Percentiles rank a stretch among this genome's conserved stretches.
phyloP scores from a whole-genome alignment of 35 echinoderm and acorn worm genomes.

The Apostichopus parvimensis region DNA sequence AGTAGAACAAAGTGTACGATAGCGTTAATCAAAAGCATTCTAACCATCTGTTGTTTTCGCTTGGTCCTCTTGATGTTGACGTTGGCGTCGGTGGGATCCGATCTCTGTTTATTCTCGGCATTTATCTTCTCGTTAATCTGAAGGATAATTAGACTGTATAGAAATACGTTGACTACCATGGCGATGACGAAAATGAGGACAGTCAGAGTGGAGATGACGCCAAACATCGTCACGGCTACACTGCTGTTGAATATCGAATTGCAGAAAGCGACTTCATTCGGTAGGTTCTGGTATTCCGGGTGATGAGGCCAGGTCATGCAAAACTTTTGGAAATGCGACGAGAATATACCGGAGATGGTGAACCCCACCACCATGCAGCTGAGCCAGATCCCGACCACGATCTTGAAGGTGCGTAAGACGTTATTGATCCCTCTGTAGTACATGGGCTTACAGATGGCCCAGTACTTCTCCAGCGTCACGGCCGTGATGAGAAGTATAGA shows the following conservation, averaged over 20 bases:
- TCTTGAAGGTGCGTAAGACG: conserved; percentile 23
- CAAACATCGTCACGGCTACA: background rate
- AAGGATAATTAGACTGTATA: conserved; percentile 21
- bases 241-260: background rate
- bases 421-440: conserved; percentile 45
- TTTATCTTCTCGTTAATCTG: conserved; percentile 24
- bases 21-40: conserved; percentile 38
- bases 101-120: conserved; percentile 35
- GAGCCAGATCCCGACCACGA: conserved; percentile 55
- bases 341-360: background rate
- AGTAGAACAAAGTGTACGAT: conserved; percentile 34
- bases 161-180: conserved; percentile 17
- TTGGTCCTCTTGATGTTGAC: conserved; percentile 31
- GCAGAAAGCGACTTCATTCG: background rate
- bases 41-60: conserved; percentile 34
- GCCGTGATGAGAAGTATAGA: conserved; percentile 52
- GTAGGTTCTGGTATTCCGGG: background rate
- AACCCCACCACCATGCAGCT: conserved; percentile 8
- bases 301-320: conserved; percentile 9
- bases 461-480: conserved; percentile 65
- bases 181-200: background rate
- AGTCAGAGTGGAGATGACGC: background rate
- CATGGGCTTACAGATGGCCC: conserved; percentile 70
- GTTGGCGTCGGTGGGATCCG: conserved; percentile 33
- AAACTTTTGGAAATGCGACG: background rate